These are phyloP conservation scores for Zonitis immaculata DNA, from an alignment of 2,888 invertebrate species.

Conservation along the genomic window DNA sequence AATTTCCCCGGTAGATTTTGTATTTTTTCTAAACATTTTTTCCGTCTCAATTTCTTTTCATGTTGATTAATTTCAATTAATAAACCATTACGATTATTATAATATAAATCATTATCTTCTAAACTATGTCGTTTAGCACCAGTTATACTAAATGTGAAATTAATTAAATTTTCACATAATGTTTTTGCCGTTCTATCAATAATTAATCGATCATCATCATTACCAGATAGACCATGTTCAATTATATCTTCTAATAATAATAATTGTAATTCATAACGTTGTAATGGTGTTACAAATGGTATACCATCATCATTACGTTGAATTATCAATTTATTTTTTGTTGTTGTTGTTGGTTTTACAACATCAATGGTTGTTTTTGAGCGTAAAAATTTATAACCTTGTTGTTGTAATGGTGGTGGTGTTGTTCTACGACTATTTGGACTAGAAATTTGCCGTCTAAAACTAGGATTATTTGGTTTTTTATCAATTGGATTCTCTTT, in stretches of 20 bases:
- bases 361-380: constrained; percentile 47
- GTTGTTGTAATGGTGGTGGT: constrained; percentile 7
- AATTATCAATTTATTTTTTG: too few species aligned
- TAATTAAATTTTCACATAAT: constrained; percentile 67
- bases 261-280: constrained; percentile 69
- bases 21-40: constrained; percentile 68
- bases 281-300: constrained; percentile 57
- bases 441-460: constrained; percentile 29
- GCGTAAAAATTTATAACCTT: constrained; percentile 41
- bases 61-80: constrained; percentile 57
- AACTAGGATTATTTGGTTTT: too few species aligned
- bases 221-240: constrained; percentile 52
- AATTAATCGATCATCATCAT: constrained; percentile 51
- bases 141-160: constrained; percentile 75
- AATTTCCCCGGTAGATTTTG: constrained; percentile 74
- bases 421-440: constrained; percentile 16
- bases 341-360: constrained; percentile 17
- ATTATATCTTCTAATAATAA: constrained; percentile 72
- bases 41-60: constrained; percentile 64
- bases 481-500: constrained; percentile 27
- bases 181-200: constrained; percentile 59
- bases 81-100: constrained; percentile 53
- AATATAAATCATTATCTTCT: constrained; percentile 76
- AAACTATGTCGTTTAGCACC: constrained; percentile 76
- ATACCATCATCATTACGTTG: constrained; percentile 51